Percentiles rank a stretch among this genome's conserved stretches.
Evolutionary conservation across 2,888 invertebrate species (phyloP).

Genomic region (Stramonita haemastoma): DNA sequence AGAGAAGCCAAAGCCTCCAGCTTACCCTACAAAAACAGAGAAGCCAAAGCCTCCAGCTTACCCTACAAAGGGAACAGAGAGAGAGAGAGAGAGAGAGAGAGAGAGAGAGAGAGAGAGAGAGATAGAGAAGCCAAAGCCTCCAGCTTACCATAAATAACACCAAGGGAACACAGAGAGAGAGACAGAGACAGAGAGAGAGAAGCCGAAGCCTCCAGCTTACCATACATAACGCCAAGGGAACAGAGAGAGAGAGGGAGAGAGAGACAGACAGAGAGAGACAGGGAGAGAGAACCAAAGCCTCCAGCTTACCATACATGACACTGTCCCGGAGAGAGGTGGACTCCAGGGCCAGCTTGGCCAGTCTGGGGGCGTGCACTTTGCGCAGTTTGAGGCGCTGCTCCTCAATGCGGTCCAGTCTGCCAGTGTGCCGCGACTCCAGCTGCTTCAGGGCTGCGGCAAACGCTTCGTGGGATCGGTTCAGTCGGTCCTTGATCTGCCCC

Average conservation of each 20-base stretch:
- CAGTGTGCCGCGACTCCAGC: constrained; percentile 84
- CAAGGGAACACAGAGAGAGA: neutral
- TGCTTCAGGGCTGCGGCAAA: constrained; percentile 86
- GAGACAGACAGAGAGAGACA: too few species aligned
- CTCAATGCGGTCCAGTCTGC: constrained; percentile 87
- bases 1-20: too few species aligned
- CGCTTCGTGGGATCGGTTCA: constrained; percentile 87
- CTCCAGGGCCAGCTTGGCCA: constrained; percentile 89
- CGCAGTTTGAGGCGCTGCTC: constrained; percentile 82
- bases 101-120: too few species aligned
- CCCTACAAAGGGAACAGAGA: too few species aligned
- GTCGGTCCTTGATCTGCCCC: constrained; percentile 86
- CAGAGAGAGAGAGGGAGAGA: too few species aligned
- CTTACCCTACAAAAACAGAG: too few species aligned
- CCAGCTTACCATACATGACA: constrained; percentile 83
- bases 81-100: too few species aligned
- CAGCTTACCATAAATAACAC: neutral
- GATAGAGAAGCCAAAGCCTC: too few species aligned
- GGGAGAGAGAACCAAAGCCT: too few species aligned
- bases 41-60: too few species aligned
- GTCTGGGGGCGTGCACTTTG: constrained; percentile 87
- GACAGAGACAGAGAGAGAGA: neutral
- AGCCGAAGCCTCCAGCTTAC: neutral
- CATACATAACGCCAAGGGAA: too few species aligned
- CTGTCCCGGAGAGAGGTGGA: constrained; percentile 89